A percentile compares a stretch with the other conserved stretches of the same genome.
Evolutionary conservation across 2,797 vertebrate genomes (phyloP).

Genomic region (Eulemur coronatus): DNA sequence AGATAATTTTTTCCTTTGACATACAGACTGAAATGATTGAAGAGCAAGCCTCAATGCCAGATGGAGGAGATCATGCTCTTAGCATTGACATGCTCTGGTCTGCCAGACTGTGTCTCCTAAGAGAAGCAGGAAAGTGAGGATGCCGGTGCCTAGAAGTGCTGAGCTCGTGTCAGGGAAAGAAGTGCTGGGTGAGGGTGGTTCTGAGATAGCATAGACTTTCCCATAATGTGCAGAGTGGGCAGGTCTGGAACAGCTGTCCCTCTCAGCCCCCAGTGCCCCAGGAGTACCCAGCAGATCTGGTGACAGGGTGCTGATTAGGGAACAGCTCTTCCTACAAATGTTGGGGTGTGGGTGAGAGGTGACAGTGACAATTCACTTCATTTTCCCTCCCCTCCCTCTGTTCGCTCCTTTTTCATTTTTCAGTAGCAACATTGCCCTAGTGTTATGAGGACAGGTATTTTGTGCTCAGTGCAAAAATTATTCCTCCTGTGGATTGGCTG

Average conservation of each 20-base stretch:
- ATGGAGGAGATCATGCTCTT: background rate
- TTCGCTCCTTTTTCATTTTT: background rate
- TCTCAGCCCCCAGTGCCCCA: background rate
- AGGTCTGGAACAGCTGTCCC: too few species aligned
- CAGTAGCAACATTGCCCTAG: background rate
- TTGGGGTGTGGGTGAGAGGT: background rate
- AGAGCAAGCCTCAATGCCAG: background rate
- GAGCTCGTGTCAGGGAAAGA: background rate
- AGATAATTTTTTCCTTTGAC: background rate
- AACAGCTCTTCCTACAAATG: background rate
- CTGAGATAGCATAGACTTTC: too few species aligned
- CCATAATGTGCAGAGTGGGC: fast-evolving
- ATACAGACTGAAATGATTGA: background rate
- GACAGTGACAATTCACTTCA: too few species aligned
- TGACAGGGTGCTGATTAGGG: too few species aligned
- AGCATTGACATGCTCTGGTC: background rate
- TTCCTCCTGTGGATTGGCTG: background rate
- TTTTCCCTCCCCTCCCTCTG: background rate
- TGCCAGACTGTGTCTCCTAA: background rate
- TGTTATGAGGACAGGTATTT: background rate
- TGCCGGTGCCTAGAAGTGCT: background rate
- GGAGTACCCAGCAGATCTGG: background rate
- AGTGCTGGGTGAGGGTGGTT: background rate
- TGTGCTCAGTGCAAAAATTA: background rate
- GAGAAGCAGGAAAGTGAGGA: background rate